Evolutionary conservation across 2,888 invertebrate genomes (phyloP), one percentile per base, ranked within the genome.

Genomic region (Monoplex corrugatus): DNA sequence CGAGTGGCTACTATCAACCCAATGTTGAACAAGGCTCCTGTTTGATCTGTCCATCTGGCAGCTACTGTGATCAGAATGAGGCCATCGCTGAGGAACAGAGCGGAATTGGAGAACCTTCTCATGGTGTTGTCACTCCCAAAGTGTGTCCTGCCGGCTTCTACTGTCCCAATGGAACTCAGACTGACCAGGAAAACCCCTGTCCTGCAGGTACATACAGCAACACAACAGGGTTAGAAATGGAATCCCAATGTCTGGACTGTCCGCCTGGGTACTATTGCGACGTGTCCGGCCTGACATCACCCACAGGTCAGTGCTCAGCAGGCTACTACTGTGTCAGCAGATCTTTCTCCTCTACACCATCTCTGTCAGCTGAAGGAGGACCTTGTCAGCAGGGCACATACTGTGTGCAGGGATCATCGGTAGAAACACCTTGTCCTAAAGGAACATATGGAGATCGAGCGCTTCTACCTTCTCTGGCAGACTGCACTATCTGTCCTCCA

Each of bases 51-150:
- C 94, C 95, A 40, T 93, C 92, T 45, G 95, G 95, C 10, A 92
- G 87, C 88, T 95, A 95, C 91, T 95, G 95, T 92, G 95, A 95
- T 89, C 94, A 93, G 89, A 94, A 92, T 90, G 95, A 95, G 88
- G 95, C 95, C 43, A 95, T 95, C 23, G 86, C 91, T 63, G 95
- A 95, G 88, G 44, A 92, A 72, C 95, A 95, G 91, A 95, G 95
- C 93, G 95, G 95, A 44, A 91, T 91, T 0, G 91, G 91, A 40
- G 94, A 94, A 40, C 89, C 94, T 1, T 95, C 95, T n/a, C 95
- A 95, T 91, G 95, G 95, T 35, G 95, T 95, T 10, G 95, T 95
- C 40, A 95, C 94, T 43, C 95, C 95, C 1, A 95, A 95, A 90
- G 93, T 91, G 23, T 95, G 95, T 87, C 94, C 94, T 38, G 94